These are phyloP conservation scores for Cephus rjabovi DNA, from an alignment of 2,888 invertebrate genomes.

Conservation along the genomic window DNA sequence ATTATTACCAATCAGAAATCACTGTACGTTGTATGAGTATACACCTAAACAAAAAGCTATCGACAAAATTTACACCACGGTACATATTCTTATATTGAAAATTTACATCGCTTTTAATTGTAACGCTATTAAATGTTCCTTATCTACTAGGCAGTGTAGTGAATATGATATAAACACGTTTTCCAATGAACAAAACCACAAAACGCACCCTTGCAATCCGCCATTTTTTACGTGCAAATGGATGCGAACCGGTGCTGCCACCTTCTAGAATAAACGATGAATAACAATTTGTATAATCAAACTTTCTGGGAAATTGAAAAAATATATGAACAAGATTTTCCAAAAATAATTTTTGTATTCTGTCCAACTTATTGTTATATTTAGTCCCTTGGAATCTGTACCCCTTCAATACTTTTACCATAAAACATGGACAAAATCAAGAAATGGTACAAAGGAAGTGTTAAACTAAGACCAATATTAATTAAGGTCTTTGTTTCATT, in stretches of 20 bases:
- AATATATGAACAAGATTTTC: not conserved
- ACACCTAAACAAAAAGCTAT: not conserved
- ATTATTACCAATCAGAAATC: constrained; percentile 15
- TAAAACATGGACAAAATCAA: not conserved
- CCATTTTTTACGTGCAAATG: constrained; percentile 44
- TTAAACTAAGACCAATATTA: not conserved
- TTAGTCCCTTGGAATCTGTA: not conserved
- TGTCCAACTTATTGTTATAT: not conserved
- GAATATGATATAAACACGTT: constrained; percentile 32
- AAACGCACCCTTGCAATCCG: constrained; percentile 62
- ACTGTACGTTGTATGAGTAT: not conserved
- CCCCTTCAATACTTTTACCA: not conserved
- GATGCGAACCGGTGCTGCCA: not conserved
- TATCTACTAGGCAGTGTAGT: not conserved
- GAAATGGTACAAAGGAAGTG: not conserved
- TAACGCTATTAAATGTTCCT: not conserved
- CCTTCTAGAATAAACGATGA: not conserved
- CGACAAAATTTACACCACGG: not conserved
- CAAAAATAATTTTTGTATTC: not conserved
- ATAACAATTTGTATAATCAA: not conserved
- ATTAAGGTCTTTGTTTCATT: not conserved
- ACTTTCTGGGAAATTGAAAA: not conserved
- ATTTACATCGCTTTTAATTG: not conserved
- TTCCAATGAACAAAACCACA: constrained; percentile 38
- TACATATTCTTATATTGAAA: constrained; percentile 3